These are phyloP conservation scores for Eretmocerus hayati DNA, from an alignment of 2,888 invertebrate genomes.

Conservation along the genomic window DNA sequence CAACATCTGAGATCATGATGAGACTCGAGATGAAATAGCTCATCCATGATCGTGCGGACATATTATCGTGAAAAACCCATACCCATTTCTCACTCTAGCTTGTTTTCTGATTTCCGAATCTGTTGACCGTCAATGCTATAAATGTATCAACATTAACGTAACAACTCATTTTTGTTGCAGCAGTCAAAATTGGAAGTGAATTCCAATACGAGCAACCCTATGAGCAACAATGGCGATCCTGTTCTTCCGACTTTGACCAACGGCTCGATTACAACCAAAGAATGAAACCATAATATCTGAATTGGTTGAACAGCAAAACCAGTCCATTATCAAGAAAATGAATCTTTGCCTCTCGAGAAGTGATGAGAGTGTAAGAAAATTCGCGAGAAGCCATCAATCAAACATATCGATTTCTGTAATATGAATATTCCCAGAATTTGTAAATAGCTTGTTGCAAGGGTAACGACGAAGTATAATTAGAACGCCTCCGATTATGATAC, in stretches of 20 bases:
- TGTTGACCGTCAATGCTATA: no score
- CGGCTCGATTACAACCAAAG: slow-evolving; percentile 41
- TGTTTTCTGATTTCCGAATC: no score
- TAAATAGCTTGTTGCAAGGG: slow-evolving; percentile 36
- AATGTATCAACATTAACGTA: not conserved
- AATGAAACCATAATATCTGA: slow-evolving; percentile 27
- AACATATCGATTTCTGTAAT: slow-evolving; percentile 37
- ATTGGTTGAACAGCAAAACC: not conserved
- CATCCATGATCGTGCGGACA: no score
- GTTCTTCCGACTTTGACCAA: slow-evolving; percentile 37
- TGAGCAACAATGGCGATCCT: slow-evolving; percentile 35
- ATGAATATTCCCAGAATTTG: slow-evolving; percentile 34
- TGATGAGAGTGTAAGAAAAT: slow-evolving; percentile 16
- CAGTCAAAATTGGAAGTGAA: slow-evolving; percentile 33
- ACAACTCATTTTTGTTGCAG: slow-evolving; percentile 22
- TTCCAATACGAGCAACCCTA: slow-evolving; percentile 24
- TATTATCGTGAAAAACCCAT: no score
- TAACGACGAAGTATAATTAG: not conserved
- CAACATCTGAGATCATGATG: no score
- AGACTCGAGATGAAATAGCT: no score
- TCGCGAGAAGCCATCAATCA: slow-evolving; percentile 33
- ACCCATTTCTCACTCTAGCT: no score
- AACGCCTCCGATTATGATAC: not conserved
- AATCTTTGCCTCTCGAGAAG: not conserved
- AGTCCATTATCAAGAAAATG: no score